Evolutionary conservation across 2,797 vertebrate genomes (phyloP).

Genomic region (Cynopterus sphinx): DNA sequence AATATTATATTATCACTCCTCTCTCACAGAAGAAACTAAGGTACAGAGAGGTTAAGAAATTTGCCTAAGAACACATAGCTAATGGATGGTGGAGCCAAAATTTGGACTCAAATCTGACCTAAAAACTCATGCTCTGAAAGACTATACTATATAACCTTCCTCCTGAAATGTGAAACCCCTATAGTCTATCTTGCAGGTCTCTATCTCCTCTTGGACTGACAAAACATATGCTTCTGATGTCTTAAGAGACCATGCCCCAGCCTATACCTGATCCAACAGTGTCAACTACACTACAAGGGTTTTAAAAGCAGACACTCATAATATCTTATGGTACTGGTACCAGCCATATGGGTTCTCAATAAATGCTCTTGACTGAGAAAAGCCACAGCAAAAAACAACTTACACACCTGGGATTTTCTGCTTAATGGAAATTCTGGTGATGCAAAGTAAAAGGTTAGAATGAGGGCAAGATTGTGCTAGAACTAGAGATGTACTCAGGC

Average conservation of each 20-base stretch:
- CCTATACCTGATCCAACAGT: background rate
- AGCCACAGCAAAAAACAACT: background rate
- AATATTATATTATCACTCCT: background rate
- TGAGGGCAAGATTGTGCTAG: background rate
- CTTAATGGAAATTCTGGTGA: background rate
- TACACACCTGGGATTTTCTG: background rate
- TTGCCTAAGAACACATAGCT: background rate
- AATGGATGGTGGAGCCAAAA: background rate
- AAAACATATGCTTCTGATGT: background rate
- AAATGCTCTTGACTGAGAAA: background rate
- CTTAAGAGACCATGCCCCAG: background rate
- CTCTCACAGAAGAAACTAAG: constrained; percentile 43
- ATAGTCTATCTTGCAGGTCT: background rate
- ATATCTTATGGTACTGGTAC: background rate
- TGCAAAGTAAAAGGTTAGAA: constrained; percentile 17
- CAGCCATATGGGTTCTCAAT: background rate
- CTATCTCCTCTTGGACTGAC: background rate
- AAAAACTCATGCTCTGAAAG: background rate
- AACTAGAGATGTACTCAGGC: background rate
- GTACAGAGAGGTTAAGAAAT: background rate
- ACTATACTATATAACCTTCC: background rate
- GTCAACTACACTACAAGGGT: background rate
- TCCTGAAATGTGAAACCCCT: background rate
- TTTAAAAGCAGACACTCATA: constrained; percentile 13
- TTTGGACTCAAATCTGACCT: background rate